Conservation (phyloP, 2,113 vertebrate genomes). For the Tricholaema leucomelas region DNA sequence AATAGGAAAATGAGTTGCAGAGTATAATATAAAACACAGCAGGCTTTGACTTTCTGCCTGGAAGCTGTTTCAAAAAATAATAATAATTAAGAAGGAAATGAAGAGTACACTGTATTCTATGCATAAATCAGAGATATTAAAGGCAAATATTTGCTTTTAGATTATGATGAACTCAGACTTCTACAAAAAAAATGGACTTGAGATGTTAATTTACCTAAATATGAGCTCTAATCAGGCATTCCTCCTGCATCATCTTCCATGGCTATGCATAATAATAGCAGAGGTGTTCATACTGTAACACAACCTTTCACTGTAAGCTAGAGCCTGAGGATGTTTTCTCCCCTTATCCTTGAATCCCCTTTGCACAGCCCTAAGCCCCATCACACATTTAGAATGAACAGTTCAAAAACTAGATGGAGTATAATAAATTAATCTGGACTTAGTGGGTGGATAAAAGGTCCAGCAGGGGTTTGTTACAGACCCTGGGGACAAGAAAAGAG, state of each 20-base stretch:
- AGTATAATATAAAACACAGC: slow-evolving; percentile 75
- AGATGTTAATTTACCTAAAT: slow-evolving; percentile 73
- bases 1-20: slow-evolving; percentile 72
- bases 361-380: slow-evolving; percentile 60
- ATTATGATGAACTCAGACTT: slow-evolving; percentile 68
- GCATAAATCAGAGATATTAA: slow-evolving; percentile 76
- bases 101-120: slow-evolving; percentile 72
- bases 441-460: slow-evolving; percentile 67
- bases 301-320: slow-evolving; percentile 54
- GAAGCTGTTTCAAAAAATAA: slow-evolving; percentile 75
- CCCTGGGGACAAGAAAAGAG: slow-evolving; percentile 47
- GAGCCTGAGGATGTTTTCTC: slow-evolving; percentile 57
- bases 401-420: slow-evolving; percentile 68
- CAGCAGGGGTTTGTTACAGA: slow-evolving; percentile 57
- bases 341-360: slow-evolving; percentile 67
- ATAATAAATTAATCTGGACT: slow-evolving; percentile 75
- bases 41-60: slow-evolving; percentile 77
- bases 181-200: slow-evolving; percentile 58
- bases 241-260: slow-evolving; percentile 43
- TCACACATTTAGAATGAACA: slow-evolving; percentile 65
- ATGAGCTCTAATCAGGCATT: slow-evolving; percentile 67
- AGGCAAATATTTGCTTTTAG: slow-evolving; percentile 76
- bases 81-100: slow-evolving; percentile 77
- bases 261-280: slow-evolving; percentile 57
- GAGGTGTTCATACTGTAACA: slow-evolving; percentile 37